Base-by-base conservation (phyloP, 2,113 vertebrate genomes). In the Barnardius zonarius region DNA sequence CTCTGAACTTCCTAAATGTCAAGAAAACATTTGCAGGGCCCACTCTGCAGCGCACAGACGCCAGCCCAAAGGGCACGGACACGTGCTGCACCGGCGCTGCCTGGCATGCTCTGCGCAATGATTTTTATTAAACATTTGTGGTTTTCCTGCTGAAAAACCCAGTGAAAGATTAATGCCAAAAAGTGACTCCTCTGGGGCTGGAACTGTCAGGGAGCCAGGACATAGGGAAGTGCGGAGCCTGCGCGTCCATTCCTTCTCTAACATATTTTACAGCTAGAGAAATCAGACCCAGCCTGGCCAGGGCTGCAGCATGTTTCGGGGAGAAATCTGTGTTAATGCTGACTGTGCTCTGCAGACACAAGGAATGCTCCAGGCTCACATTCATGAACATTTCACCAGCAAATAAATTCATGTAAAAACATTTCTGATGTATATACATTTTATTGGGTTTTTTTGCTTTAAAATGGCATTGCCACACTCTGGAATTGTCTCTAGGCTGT, bases 81-180 rank as follows among this genome's bases (percentile, higher is more conserved):
- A 0, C 76, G 88, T 8, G 9, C 76, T 78, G 1, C 1, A 27
- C 88, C 0, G 4, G 80, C 24, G 7, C 95, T 73, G 88, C 69
- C 83, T 95, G 91, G 88, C 92, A 89, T 0, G 16, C 68, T 90
- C 33, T 44, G 43, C 81, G 81, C 81, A 44, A 44, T 3, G 52
- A 2, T 5, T 88, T 93, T 72, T 57, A 84, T 92, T 86, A 93
- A 94, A 96, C 86, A 79, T 81, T 86, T 93, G 93, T 3, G 95
- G 93, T 83, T 96, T 96, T 96, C 79, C 92, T 96, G 73, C 61
- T 92, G 72, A 95, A 96, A 96, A 95, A 78, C 24, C 30, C 83
- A 88, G 69, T 3, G 23, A 77, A 86, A 89, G 88, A 92, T 75
- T 67, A 93, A 76, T 95, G 93, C 92, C 92, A 93, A 91, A 77